Conservation (phyloP, 2,113 vertebrate genomes). For the Ageneiosus marmoratus region DNA sequence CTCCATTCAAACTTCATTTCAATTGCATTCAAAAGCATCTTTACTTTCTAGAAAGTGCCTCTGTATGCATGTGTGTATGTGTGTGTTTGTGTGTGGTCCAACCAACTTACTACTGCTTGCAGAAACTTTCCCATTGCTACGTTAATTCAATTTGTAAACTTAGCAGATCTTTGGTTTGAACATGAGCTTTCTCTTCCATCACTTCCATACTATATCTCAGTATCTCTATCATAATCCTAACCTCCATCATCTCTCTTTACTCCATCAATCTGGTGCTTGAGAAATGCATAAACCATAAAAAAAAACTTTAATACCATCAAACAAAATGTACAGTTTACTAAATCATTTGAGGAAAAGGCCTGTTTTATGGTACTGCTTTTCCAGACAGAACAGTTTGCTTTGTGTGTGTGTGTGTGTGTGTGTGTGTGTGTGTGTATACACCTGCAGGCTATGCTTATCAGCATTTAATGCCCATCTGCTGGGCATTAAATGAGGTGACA, state of each 20-base stretch:
- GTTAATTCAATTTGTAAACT: neutral
- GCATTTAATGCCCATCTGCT: conserved; percentile 44
- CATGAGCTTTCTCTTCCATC: neutral
- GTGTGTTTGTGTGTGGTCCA: neutral
- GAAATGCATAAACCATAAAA: neutral
- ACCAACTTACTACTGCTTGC: neutral
- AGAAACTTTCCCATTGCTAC: neutral
- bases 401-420: neutral
- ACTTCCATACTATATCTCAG: neutral
- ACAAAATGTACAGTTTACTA: neutral
- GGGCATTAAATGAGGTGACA: conserved; percentile 37
- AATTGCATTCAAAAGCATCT: neutral
- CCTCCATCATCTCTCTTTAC: neutral
- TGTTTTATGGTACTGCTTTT: conserved; percentile 1
- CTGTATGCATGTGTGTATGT: neutral
- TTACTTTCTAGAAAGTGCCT: neutral
- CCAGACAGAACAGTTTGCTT: neutral
- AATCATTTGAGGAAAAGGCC: neutral
- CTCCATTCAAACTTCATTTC: neutral
- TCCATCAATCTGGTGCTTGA: neutral
- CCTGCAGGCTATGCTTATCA: conserved; percentile 45
- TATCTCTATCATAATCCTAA: neutral
- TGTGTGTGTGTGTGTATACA: conserved; percentile 10
- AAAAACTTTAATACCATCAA: neutral
- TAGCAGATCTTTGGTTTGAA: neutral